Base-by-base conservation (phyloP, 1,140 invertebrate genomes). In the Diabrotica virgifera region DNA sequence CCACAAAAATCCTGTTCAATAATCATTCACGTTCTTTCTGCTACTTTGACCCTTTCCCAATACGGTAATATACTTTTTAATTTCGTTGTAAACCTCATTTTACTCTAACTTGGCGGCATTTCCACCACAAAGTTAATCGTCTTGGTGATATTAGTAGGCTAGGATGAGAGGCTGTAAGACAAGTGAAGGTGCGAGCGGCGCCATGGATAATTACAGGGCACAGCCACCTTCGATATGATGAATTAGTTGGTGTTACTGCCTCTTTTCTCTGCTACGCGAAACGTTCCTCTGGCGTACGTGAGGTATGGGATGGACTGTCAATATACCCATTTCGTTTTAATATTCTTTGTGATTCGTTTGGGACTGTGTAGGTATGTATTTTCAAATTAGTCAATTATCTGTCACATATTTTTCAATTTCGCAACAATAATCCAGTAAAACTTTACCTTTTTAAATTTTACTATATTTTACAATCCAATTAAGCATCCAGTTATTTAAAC, bases 131-230 rank as follows among this genome's bases (percentile, higher is more conserved):
- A 54, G 64, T 40, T 65, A 65, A 65, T 65, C 64, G 58, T 14
- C 58, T 56, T 59, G 38, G 51, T 59, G 57, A 60, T 65, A 65
- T 60, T 60, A 54, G 58, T 60, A 59, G 54, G 53, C 56, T 38
- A 36, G 35, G 62, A 52, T 40, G 62, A 46, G 40, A 46, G 53
- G 24, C 38, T 51, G 52, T 14, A 52, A 65, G 52, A 55, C 64
- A 65, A 65, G 58, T 66, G 65, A 64, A 64, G 66, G 66, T 68
- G 66, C 66, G 66, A 68, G 62, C 66, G 66, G 66, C 66, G 35
- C 56, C 53, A 13, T 5, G 9, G 58, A 60, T 70, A 70, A 70
- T 68, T 65, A 70, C 68, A 70, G 65, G 68, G 65, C 68, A 52
- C 56, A 38, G 50, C 63, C 59, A 63, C 58, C 62, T 62, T 51